phyloP scores from a whole-genome alignment of 1,140 invertebrate species.

The Gerris buenoi region DNA sequence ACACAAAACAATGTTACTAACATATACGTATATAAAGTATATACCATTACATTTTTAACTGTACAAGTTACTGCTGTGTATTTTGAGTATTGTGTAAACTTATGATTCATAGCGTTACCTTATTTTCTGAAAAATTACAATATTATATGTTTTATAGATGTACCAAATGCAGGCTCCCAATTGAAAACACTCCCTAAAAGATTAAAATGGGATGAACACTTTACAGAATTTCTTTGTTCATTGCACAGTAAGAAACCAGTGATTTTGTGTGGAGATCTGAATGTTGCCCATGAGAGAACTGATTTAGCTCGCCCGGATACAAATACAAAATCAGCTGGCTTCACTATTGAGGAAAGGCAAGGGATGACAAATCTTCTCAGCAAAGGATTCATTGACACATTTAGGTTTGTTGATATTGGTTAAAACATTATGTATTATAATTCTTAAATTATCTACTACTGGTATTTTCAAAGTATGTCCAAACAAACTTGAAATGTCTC shows the following conservation, averaged over 20 bases:
- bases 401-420: constrained; percentile 34
- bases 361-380: constrained; percentile 72
- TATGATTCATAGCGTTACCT: no score
- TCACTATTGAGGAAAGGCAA: constrained; percentile 83
- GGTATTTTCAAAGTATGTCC: no score
- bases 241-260: constrained; percentile 85
- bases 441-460: no score
- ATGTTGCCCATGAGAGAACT: constrained; percentile 90
- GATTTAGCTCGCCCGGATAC: constrained; percentile 88
- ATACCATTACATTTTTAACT: no score
- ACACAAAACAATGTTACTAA: no score
- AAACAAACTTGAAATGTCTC: no score
- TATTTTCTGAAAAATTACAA: no score
- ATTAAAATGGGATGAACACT: constrained; percentile 76
- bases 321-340: constrained; percentile 87
- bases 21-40: no score
- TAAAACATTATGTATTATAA: no score
- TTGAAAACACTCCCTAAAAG: constrained; percentile 76
- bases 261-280: constrained; percentile 90
- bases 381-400: constrained; percentile 75
- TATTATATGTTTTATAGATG: constrained; percentile 31
- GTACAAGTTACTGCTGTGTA: no score
- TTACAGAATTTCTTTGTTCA: constrained; percentile 57
- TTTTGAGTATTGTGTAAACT: no score
- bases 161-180: constrained; percentile 58